Percentiles rank a stretch among this genome's conserved stretches.
phyloP scores from a whole-genome alignment of 2,888 invertebrate species.

The Amblyjoppa proteus region DNA sequence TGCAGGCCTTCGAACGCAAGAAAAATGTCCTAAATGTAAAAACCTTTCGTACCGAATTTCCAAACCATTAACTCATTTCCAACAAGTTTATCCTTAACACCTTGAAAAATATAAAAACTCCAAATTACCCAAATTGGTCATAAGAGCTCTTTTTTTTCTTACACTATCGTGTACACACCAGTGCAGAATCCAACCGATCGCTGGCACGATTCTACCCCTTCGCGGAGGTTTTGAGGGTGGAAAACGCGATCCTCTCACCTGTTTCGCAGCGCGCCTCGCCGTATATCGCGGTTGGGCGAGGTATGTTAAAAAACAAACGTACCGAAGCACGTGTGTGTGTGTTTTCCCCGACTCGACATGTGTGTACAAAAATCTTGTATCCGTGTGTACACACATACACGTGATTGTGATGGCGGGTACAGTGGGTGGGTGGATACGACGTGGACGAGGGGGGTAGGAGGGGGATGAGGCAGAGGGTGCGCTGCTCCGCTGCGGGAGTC shows the following conservation, averaged over 20 bases:
- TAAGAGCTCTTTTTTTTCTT: no score
- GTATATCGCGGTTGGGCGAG: slow-evolving; percentile 11
- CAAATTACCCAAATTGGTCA: no score
- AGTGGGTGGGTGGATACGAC: slow-evolving; percentile 45
- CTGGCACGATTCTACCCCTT: neutral
- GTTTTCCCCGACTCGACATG: slow-evolving; percentile 57
- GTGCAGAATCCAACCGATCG: neutral
- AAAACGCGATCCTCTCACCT: slow-evolving; percentile 7
- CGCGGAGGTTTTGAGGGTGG: neutral
- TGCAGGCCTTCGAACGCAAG: no score
- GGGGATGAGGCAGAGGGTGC: slow-evolving; percentile 57
- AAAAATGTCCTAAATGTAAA: no score
- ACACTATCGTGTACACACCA: slow-evolving; percentile 3
- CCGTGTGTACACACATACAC: slow-evolving; percentile 64
- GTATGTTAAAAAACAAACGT: slow-evolving; percentile 60
- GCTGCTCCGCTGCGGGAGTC: slow-evolving; percentile 51
- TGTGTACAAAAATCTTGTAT: slow-evolving; percentile 51
- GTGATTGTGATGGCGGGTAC: slow-evolving; percentile 75
- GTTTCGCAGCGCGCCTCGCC: neutral
- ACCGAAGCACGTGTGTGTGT: slow-evolving; percentile 59
- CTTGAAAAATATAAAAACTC: no score
- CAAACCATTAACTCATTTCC: no score
- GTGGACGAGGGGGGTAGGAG: slow-evolving; percentile 63
- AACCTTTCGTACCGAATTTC: no score
- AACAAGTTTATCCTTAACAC: no score